A percentile compares a stretch with the other conserved stretches of the same genome.
Evolutionary conservation across 2,797 vertebrate genomes (phyloP).

Genomic region (Coracias cyanogaster): DNA sequence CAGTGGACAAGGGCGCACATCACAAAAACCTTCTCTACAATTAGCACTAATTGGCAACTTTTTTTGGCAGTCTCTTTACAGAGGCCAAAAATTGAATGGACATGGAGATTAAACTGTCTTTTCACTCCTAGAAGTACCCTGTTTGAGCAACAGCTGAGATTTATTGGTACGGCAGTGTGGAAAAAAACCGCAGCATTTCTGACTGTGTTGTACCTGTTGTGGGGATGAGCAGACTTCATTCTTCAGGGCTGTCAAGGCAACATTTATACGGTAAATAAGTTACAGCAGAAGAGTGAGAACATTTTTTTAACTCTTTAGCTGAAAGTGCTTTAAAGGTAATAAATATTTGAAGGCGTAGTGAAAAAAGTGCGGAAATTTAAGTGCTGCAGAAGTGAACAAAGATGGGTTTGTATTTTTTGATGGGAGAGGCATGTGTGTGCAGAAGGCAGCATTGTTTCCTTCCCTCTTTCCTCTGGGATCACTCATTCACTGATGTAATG

Average conservation of each 20-base stretch:
- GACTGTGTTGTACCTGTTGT: background rate
- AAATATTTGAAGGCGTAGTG: background rate
- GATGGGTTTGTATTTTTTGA: background rate
- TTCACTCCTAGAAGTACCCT: slow-evolving; percentile 41
- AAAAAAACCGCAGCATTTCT: background rate
- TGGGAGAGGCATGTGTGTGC: background rate
- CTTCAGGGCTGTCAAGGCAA: background rate
- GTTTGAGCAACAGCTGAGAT: slow-evolving; percentile 4
- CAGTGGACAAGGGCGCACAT: slow-evolving; percentile 44
- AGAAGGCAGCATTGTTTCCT: background rate
- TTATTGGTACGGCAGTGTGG: background rate
- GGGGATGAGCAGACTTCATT: background rate
- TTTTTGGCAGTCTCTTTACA: slow-evolving; percentile 68
- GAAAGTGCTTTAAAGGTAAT: background rate
- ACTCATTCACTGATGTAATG: background rate
- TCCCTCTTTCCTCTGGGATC: background rate
- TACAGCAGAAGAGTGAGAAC: background rate
- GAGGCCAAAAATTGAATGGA: slow-evolving; percentile 52
- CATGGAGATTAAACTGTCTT: slow-evolving; percentile 43
- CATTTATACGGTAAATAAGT: background rate
- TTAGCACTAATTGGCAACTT: slow-evolving; percentile 77
- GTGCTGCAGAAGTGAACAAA: background rate
- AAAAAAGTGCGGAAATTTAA: background rate
- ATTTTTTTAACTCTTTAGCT: background rate
- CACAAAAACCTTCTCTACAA: slow-evolving; percentile 67